Percentiles rank a stretch among this genome's conserved stretches.
Conservation (phyloP, 1,140 invertebrate species). For the Leucophenga varia region DNA sequence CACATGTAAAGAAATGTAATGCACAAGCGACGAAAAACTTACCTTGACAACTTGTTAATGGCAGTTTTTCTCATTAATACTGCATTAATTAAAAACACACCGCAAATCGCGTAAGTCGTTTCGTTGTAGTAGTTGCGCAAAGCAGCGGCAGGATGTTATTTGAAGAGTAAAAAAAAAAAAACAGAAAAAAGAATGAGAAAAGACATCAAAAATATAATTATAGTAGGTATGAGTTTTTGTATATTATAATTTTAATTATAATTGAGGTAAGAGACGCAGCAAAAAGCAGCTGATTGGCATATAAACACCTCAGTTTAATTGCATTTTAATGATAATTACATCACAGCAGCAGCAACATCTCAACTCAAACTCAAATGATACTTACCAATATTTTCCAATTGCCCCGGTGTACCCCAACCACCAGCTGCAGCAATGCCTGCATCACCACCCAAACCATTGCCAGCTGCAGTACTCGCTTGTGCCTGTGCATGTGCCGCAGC, state of each 20-base stretch:
- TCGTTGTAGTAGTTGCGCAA: constrained; percentile 1
- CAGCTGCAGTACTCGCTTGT: constrained; percentile 39
- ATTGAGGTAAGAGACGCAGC: too few species aligned
- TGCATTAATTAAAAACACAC: constrained; percentile 66
- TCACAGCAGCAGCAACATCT: not conserved
- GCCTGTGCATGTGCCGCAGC: constrained; percentile 44
- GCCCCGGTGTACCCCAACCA: constrained; percentile 51
- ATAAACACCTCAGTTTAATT: constrained; percentile 8
- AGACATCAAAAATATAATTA: too few species aligned
- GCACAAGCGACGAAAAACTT: constrained; percentile 30
- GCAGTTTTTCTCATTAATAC: constrained; percentile 76
- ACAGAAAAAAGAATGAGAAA: too few species aligned
- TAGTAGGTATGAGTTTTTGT: too few species aligned
- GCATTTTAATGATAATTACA: constrained; percentile 1
- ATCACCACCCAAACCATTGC: constrained; percentile 41
- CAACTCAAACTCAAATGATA: not conserved
- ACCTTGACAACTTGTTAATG: constrained; percentile 69
- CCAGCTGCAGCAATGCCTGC: constrained; percentile 51
- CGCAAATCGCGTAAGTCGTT: constrained; percentile 49
- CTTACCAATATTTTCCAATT: constrained; percentile 50
- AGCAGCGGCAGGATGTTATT: constrained; percentile 28
- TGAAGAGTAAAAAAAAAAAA: constrained; percentile 13
- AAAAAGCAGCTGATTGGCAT: too few species aligned
- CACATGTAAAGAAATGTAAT: not conserved
- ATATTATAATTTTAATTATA: constrained; percentile 29